Evolutionary conservation across 2,113 vertebrate species (phyloP).

Genomic region (Notothenia coriiceps): DNA sequence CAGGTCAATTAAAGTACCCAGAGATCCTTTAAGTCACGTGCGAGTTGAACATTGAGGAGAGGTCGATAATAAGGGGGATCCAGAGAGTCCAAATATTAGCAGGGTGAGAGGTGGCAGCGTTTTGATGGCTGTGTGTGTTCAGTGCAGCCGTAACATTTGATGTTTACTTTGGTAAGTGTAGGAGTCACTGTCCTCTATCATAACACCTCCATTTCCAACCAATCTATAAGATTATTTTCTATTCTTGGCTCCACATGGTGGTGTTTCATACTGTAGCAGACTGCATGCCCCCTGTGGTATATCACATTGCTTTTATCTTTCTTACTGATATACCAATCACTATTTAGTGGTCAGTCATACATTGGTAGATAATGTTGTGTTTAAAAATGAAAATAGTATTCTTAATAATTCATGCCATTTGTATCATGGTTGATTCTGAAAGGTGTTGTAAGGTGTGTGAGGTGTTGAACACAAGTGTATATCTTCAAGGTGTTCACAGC

Average conservation of each 20-base stretch:
- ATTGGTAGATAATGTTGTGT: neutral
- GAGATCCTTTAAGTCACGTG: conserved; percentile 29
- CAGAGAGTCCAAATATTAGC: neutral
- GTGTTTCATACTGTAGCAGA: neutral
- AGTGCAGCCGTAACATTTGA: conserved; percentile 28
- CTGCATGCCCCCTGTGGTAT: neutral
- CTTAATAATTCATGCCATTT: conserved; percentile 56
- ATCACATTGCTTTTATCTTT: conserved; percentile 13
- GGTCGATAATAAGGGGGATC: conserved; percentile 48
- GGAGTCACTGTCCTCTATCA: neutral
- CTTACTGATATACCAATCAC: neutral
- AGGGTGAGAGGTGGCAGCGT: conserved; percentile 26
- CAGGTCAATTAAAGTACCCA: conserved; percentile 65
- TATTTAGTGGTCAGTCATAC: neutral
- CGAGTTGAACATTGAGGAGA: neutral
- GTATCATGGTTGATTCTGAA: conserved; percentile 31
- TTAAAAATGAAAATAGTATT: conserved; percentile 12
- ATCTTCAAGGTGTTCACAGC: conserved; percentile 18
- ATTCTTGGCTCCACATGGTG: neutral
- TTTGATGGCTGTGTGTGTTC: conserved; percentile 43
- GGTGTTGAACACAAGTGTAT: neutral
- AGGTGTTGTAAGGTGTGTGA: neutral
- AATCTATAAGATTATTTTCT: conserved; percentile 1
- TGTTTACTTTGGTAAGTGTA: conserved; percentile 26
- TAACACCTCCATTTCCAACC: conserved; percentile 17